Conservation (phyloP, 1,140 invertebrate genomes). For the Papilio dardanus region DNA sequence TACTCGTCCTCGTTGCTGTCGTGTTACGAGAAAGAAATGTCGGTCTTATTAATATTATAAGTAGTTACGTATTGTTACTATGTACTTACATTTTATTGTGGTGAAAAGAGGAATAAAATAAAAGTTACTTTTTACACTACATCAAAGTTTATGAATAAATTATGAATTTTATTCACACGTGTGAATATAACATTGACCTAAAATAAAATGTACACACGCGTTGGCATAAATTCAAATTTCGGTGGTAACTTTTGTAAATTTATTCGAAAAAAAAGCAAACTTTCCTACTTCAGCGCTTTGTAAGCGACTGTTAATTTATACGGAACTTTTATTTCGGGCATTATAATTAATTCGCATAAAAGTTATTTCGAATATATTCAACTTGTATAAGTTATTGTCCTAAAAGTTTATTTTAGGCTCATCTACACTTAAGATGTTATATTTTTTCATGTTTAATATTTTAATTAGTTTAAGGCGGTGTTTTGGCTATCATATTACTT, state of each 20-base stretch:
- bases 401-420: too few relatives aligned
- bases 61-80: neutral
- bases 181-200: neutral
- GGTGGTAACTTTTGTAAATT: neutral
- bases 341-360: constrained; percentile 2
- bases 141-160: neutral
- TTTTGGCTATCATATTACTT: too few relatives aligned
- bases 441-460: too few relatives aligned
- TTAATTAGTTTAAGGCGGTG: neutral
- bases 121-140: neutral
- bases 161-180: constrained; percentile 13
- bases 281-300: constrained; percentile 21
- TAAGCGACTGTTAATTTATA: constrained; percentile 31
- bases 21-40: constrained; percentile 14
- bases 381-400: too few relatives aligned
- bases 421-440: too few relatives aligned
- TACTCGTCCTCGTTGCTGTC: neutral
- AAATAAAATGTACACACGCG: neutral
- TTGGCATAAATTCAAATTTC: constrained; percentile 15
- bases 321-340: constrained; percentile 10
- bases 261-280: constrained; percentile 28
- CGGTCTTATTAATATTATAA: neutral
- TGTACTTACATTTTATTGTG: neutral
- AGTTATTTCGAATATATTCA: too few relatives aligned
- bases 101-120: neutral